Conservation (phyloP, 2,113 vertebrate genomes). For the Cyprinodon brontotheroides region DNA sequence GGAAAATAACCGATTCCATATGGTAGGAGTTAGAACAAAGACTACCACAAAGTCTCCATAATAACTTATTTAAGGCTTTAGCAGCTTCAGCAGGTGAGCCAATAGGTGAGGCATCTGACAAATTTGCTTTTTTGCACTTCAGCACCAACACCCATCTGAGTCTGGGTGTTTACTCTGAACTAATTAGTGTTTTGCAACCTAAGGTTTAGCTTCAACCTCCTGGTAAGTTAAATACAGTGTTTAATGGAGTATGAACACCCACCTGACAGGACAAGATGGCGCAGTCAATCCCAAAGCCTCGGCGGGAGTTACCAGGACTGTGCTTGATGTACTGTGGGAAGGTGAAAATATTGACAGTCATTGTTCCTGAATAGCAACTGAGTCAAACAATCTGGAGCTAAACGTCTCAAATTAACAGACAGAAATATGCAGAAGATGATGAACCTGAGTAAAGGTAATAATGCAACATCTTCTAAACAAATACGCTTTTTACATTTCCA, state of each 20-base stretch:
- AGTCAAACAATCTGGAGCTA: background rate
- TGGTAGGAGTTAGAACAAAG: too few species aligned
- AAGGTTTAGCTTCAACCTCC: background rate
- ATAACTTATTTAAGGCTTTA: too few species aligned
- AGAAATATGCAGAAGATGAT: background rate
- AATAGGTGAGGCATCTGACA: too few species aligned
- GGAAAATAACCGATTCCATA: too few species aligned
- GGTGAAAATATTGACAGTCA: background rate
- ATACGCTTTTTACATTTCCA: background rate
- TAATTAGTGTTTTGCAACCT: background rate
- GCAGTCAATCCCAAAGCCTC: constrained; percentile 97
- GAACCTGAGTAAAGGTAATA: background rate
- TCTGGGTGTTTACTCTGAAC: background rate
- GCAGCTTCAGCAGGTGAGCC: too few species aligned
- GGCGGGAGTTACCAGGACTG: constrained; percentile 91
- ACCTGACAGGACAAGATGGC: constrained; percentile 95
- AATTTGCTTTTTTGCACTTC: background rate
- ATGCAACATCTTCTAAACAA: background rate
- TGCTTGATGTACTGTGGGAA: constrained; percentile 89
- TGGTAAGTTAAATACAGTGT: background rate
- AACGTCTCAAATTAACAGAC: background rate
- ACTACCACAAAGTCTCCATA: too few species aligned
- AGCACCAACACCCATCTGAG: background rate
- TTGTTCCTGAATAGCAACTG: background rate
- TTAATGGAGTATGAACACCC: background rate